These are phyloP conservation scores for Scotopteryx bipunctaria DNA, from an alignment of 2,888 invertebrate genomes.

Conservation along the genomic window DNA sequence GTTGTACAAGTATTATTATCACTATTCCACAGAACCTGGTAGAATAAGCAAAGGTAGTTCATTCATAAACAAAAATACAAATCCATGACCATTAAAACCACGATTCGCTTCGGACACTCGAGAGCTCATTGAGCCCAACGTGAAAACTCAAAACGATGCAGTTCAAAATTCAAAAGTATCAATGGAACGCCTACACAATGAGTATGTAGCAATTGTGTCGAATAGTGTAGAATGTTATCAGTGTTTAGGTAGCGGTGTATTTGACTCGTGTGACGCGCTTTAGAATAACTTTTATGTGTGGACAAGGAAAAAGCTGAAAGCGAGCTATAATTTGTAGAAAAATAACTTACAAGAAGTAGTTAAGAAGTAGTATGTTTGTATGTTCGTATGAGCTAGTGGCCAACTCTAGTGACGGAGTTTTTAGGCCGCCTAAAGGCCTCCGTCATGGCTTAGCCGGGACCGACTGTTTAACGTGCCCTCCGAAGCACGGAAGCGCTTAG, in stretches of 20 bases:
- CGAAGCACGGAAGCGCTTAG: too few relatives aligned
- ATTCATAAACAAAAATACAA: constrained; percentile 29
- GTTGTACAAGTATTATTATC: too few relatives aligned
- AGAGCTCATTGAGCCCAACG: constrained; percentile 31
- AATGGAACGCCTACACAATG: constrained; percentile 22
- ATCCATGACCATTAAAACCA: constrained; percentile 22
- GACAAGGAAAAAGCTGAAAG: constrained; percentile 35
- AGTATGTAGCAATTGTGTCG: constrained; percentile 29
- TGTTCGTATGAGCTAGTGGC: too few relatives aligned
- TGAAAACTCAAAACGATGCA: constrained; percentile 26
- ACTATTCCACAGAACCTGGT: too few relatives aligned
- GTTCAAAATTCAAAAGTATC: constrained; percentile 12
- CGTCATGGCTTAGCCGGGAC: too few relatives aligned
- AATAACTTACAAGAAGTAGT: too few relatives aligned
- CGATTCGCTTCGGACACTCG: constrained; percentile 31
- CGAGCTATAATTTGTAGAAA: constrained; percentile 12
- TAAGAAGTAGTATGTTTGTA: too few relatives aligned
- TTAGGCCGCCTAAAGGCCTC: too few relatives aligned
- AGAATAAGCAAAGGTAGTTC: constrained; percentile 12
- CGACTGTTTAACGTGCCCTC: too few relatives aligned
- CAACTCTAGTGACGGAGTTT: too few relatives aligned
- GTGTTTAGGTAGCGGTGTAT: constrained; percentile 70
- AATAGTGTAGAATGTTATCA: constrained; percentile 60
- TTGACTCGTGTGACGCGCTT: constrained; percentile 52
- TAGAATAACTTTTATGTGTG: constrained; percentile 35